Conservation (phyloP, 2,888 invertebrate species). For the Diaphora mendica region DNA sequence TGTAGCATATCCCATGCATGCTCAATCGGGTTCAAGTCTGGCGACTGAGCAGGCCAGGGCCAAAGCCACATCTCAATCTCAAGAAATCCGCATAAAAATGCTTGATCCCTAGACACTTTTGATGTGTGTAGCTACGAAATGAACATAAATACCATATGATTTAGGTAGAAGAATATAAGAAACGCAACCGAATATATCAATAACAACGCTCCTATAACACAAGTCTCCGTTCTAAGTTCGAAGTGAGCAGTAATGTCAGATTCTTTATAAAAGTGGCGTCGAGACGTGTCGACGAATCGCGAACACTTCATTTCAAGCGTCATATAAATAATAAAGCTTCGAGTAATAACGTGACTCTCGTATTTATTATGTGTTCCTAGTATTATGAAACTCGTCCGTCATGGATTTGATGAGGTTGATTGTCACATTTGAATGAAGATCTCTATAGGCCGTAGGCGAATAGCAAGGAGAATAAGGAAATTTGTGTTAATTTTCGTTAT, state of each 20-base stretch:
- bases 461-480: not conserved
- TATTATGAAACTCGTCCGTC: slow-evolving; percentile 20
- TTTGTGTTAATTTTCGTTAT: not conserved
- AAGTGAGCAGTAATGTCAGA: slow-evolving; percentile 11
- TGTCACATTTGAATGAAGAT: not conserved
- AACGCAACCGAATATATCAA: not conserved
- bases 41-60: no score
- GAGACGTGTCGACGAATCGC: slow-evolving; percentile 61
- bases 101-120: no score
- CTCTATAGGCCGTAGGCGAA: no score
- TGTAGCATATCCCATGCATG: no score
- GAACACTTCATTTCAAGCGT: slow-evolving; percentile 63
- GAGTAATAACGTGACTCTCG: slow-evolving; percentile 34
- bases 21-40: no score
- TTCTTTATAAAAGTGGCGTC: slow-evolving; percentile 43
- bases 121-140: not conserved
- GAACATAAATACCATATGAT: not conserved
- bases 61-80: no score
- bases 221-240: not conserved
- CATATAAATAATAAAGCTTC: slow-evolving; percentile 37
- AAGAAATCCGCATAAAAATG: no score
- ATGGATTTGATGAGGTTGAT: slow-evolving; percentile 6
- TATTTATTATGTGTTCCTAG: slow-evolving; percentile 16
- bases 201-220: not conserved
- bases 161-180: not conserved